These are phyloP conservation scores for Noctilio leporinus DNA, from an alignment of 2,113 vertebrate species.

Conservation along the genomic window DNA sequence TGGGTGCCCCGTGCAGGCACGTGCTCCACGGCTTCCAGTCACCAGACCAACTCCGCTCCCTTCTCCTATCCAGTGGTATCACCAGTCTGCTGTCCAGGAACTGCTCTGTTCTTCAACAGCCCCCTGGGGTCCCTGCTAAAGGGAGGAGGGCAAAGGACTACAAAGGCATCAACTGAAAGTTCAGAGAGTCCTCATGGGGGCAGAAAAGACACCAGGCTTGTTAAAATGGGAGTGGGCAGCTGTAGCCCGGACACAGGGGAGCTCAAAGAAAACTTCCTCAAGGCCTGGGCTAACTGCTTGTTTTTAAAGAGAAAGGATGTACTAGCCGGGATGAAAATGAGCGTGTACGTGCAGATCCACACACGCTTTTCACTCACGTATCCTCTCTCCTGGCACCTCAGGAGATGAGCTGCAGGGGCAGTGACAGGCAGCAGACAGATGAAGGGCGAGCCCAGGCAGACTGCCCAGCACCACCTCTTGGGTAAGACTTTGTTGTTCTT, in stretches of 20 bases:
- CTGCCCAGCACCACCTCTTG: background rate
- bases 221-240: conserved; percentile 88
- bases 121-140: conserved; percentile 72
- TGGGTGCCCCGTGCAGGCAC: background rate
- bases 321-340: background rate
- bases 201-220: conserved; percentile 75
- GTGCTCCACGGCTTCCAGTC: conserved; percentile 56
- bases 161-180: conserved; percentile 84
- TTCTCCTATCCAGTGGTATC: conserved; percentile 76
- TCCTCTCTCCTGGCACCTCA: background rate
- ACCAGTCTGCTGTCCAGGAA: conserved; percentile 84
- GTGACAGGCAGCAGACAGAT: background rate
- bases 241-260: conserved; percentile 19
- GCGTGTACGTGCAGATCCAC: background rate
- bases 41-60: background rate
- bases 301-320: background rate
- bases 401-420: background rate
- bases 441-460: background rate
- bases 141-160: conserved; percentile 55
- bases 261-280: background rate
- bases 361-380: background rate
- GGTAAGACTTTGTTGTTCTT: background rate
- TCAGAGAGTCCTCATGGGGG: conserved; percentile 85
- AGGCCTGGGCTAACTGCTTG: background rate
- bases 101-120: conserved; percentile 89